phyloP scores from a whole-genome alignment of 2,113 vertebrate species.

The Nothobranchius kuhntae region DNA sequence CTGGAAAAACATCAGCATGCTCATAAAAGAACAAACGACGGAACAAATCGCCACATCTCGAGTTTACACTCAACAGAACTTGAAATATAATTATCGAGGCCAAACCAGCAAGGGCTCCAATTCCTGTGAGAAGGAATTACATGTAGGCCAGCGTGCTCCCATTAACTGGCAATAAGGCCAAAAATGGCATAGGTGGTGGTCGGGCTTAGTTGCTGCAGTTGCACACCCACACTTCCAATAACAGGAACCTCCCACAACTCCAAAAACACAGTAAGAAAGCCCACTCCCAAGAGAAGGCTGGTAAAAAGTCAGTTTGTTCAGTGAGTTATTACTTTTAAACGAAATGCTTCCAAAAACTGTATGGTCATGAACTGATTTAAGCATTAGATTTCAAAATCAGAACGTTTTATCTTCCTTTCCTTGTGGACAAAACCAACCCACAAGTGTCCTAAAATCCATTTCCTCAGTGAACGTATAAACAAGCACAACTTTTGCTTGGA shows the following conservation, averaged over 20 bases:
- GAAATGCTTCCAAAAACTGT: too few species aligned
- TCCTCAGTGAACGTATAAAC: too few species aligned
- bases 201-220: slow-evolving; percentile 9
- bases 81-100: neutral
- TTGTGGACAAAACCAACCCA: too few species aligned
- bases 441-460: too few species aligned
- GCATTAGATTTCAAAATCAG: too few species aligned
- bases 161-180: slow-evolving; percentile 29
- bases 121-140: slow-evolving; percentile 13
- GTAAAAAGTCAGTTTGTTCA: too few species aligned
- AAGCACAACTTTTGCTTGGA: too few species aligned
- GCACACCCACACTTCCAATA: slow-evolving; percentile 5
- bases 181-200: slow-evolving; percentile 26
- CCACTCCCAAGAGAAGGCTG: neutral
- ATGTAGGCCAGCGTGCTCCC: slow-evolving; percentile 35
- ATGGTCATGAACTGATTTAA: too few species aligned
- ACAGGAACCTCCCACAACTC: neutral
- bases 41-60: neutral
- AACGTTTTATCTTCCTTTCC: too few species aligned
- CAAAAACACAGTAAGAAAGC: neutral
- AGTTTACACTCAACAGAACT: neutral
- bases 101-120: slow-evolving; percentile 1
- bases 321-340: too few species aligned
- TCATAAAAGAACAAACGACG: too few species aligned
- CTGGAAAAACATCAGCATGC: too few species aligned